These are phyloP conservation scores for Cerceris ruficornis DNA, from an alignment of 2,888 invertebrate genomes.

Conservation along the genomic window DNA sequence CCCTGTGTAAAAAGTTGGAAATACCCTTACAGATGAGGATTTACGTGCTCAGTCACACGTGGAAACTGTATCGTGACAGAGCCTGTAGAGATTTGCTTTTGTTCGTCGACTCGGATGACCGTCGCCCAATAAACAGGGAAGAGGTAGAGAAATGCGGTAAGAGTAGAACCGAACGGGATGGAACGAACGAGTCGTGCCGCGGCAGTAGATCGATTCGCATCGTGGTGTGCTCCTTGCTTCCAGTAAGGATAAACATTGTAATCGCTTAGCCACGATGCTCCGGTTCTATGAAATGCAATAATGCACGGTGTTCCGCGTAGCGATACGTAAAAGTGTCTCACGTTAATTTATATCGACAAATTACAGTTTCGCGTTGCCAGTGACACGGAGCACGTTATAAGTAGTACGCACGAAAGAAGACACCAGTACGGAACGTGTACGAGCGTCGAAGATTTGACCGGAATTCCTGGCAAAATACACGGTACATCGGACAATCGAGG, in stretches of 20 bases:
- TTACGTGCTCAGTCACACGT: not conserved
- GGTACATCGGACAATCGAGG: not conserved
- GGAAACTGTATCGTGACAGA: constrained; percentile 12
- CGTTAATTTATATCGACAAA: not conserved
- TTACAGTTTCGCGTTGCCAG: not conserved
- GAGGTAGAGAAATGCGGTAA: constrained; percentile 37
- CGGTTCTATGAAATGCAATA: not conserved
- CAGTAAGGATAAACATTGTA: not conserved
- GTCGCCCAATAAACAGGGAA: constrained; percentile 16
- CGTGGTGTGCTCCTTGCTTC: not conserved
- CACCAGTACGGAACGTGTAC: not conserved
- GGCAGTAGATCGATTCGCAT: constrained; percentile 40
- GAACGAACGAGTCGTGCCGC: constrained; percentile 46
- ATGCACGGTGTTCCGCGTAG: not conserved
- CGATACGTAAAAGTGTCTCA: not conserved
- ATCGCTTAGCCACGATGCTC: not conserved
- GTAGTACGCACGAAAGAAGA: not conserved
- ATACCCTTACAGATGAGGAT: not conserved
- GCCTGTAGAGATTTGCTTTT: constrained; percentile 14
- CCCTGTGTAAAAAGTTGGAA: too few species aligned
- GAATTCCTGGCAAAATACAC: not conserved
- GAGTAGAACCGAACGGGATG: constrained; percentile 11
- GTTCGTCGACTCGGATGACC: constrained; percentile 11
- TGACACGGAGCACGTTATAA: not conserved
- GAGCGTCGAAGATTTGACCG: not conserved